Percentiles rank a stretch among this genome's conserved stretches.
These are phyloP conservation scores for Diachrysia chrysitis DNA, from an alignment of 2,888 invertebrate genomes.

Conservation along the genomic window DNA sequence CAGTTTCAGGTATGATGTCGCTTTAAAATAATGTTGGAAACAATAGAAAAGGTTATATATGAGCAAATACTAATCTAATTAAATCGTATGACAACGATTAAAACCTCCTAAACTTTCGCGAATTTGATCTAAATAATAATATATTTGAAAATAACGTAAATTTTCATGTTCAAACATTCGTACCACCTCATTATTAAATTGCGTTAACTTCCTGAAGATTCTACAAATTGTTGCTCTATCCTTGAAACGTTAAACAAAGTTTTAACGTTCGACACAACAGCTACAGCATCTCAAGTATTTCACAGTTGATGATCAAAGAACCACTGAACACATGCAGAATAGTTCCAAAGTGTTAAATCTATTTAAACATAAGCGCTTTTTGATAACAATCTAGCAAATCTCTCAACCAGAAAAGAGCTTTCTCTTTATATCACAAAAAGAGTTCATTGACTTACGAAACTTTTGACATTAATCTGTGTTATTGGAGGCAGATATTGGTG, in stretches of 20 bases:
- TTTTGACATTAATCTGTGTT: slow-evolving; percentile 38
- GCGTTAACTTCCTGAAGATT: slow-evolving; percentile 37
- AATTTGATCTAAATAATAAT: neutral
- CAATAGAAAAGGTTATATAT: too few species aligned
- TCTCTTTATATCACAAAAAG: neutral
- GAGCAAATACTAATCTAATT: neutral
- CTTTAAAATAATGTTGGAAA: neutral
- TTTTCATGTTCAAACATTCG: slow-evolving; percentile 33
- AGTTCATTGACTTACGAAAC: slow-evolving; percentile 23
- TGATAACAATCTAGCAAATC: neutral
- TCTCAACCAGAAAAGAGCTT: neutral
- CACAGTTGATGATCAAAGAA: slow-evolving; percentile 38
- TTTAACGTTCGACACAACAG: slow-evolving; percentile 39
- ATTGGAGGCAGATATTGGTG: slow-evolving; percentile 24
- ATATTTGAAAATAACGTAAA: slow-evolving; percentile 11
- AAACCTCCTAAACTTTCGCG: neutral
- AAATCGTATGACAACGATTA: neutral
- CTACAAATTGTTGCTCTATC: slow-evolving; percentile 54
- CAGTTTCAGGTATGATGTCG: neutral
- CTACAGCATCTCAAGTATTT: slow-evolving; percentile 31
- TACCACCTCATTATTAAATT: slow-evolving; percentile 35
- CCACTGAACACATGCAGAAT: slow-evolving; percentile 20
- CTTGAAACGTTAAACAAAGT: slow-evolving; percentile 53
- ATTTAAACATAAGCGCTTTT: slow-evolving; percentile 2
- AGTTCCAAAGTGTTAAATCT: slow-evolving; percentile 29